A percentile compares a stretch with the other conserved stretches of the same genome.
phyloP scores from a whole-genome alignment of 2,888 invertebrate genomes.

The Anthophora plumipes region DNA sequence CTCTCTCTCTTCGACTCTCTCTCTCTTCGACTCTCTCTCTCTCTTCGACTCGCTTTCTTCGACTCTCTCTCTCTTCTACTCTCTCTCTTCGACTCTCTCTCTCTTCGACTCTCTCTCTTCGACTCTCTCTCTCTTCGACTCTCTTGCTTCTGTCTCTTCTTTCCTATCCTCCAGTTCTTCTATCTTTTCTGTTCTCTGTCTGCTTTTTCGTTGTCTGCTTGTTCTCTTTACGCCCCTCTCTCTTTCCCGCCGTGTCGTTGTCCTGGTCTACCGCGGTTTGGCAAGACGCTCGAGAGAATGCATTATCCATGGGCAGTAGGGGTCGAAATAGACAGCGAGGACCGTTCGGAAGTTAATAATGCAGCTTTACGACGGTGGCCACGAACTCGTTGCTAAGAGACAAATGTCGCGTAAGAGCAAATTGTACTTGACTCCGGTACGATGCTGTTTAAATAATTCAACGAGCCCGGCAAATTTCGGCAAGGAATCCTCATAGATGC shows the following conservation, averaged over 20 bases:
- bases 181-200: no score
- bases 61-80: no score
- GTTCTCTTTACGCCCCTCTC: no score
- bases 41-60: no score
- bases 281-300: slow-evolving; percentile 31
- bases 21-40: no score
- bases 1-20: no score
- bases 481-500: neutral
- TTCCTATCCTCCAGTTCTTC: no score
- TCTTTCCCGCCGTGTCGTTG: neutral
- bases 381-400: slow-evolving; percentile 3
- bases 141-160: no score
- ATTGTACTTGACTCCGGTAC: slow-evolving; percentile 5
- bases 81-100: no score
- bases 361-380: slow-evolving; percentile 20
- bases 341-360: slow-evolving; percentile 50
- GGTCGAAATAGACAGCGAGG: slow-evolving; percentile 1
- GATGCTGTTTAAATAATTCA: slow-evolving; percentile 31
- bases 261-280: slow-evolving; percentile 11
- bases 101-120: no score
- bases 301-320: slow-evolving; percentile 35
- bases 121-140: no score
- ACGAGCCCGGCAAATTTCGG: neutral
- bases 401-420: slow-evolving; percentile 15
- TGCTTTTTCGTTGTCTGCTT: no score